phyloP scores from a whole-genome alignment of 2,113 vertebrate species.

The Bos taurus region ARS-UCD2.0 NC_037346.1:23003501-23004000 shows the following conservation, averaged over 20 bases:
- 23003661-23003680: background rate
- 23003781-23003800: background rate
- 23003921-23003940: conserved; percentile 33
- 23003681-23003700: background rate
- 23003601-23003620: background rate
- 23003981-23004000: conserved; percentile 68
- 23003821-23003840: background rate
- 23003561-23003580: background rate
- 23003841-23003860: conserved; percentile 34
- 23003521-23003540: background rate
- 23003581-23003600: background rate
- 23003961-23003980: conserved; percentile 71
- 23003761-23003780: background rate
- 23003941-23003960: conserved; percentile 74
- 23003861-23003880: background rate
- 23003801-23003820: background rate
- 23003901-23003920: conserved; percentile 44
- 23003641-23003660: background rate
- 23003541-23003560: background rate
- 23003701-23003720: background rate
- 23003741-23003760: background rate
- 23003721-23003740: background rate
- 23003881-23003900: background rate
- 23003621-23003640: background rate
- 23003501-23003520: background rate